Conservation (phyloP, 2,113 vertebrate genomes). For the Thermophis baileyi region DNA sequence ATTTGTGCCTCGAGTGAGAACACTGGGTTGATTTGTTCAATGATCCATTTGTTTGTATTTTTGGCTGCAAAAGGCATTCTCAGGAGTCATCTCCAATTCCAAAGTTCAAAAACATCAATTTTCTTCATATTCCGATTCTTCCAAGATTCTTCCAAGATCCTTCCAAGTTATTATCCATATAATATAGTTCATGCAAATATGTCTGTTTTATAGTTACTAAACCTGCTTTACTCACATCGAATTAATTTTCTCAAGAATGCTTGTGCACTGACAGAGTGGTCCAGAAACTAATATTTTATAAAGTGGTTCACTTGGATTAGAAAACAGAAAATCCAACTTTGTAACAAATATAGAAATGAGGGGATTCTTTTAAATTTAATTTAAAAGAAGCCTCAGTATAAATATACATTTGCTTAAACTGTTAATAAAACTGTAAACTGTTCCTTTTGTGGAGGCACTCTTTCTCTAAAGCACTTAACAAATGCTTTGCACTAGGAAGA, state of each 20-base stretch:
- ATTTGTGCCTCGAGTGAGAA: not conserved
- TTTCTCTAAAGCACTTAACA: not conserved
- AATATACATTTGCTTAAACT: not conserved
- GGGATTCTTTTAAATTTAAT: not conserved
- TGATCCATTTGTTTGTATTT: not conserved
- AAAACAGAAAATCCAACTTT: slow-evolving; percentile 2
- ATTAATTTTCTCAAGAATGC: not conserved
- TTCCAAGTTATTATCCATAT: not conserved
- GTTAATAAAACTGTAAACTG: slow-evolving; percentile 15
- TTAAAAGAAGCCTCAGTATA: not conserved
- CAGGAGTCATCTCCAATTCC: not conserved
- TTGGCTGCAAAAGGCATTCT: not conserved
- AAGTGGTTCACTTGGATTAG: slow-evolving; percentile 31
- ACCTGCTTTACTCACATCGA: not conserved
- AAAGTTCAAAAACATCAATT: not conserved
- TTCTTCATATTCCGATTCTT: not conserved
- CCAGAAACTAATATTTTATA: not conserved
- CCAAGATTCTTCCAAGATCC: not conserved
- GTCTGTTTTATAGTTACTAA: not conserved
- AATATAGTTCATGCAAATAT: not conserved
- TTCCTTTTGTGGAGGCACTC: not conserved
- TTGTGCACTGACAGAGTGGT: not conserved
- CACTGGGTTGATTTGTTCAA: not conserved
- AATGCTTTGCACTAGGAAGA: not conserved
- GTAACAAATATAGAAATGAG: slow-evolving; percentile 24